A percentile compares a stretch with the other conserved stretches of the same genome.
These are phyloP conservation scores for Mormyrops boulengeri DNA, from an alignment of 2,797 vertebrate genomes.

Conservation along the genomic window DNA sequence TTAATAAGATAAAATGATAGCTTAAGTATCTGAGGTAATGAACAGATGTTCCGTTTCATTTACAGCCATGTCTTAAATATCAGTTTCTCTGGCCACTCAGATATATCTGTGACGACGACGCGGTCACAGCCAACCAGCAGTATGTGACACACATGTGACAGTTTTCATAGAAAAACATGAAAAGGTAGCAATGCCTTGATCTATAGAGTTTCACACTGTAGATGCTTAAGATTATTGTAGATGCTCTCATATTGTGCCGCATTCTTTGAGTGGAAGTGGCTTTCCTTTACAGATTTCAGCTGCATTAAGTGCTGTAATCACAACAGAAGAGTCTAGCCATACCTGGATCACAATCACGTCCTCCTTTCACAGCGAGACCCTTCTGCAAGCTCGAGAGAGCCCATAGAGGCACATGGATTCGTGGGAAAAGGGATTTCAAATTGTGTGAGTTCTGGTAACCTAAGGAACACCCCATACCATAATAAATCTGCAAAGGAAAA, in stretches of 20 bases:
- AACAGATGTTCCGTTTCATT: not conserved
- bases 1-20: not conserved
- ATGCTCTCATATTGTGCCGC: not conserved
- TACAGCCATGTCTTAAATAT: not conserved
- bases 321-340: not conserved
- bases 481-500: not conserved
- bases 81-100: not conserved
- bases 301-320: not conserved
- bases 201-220: not conserved
- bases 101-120: not conserved
- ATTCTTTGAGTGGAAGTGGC: too few species aligned
- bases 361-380: not conserved
- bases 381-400: not conserved
- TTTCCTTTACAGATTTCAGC: not conserved
- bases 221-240: not conserved
- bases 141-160: not conserved
- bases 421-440: not conserved
- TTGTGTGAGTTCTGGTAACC: not conserved
- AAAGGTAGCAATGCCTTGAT: not conserved
- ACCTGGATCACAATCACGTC: slow-evolving; percentile 11
- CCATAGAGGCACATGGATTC: not conserved
- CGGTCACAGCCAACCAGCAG: not conserved
- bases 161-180: not conserved
- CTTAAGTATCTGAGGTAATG: not conserved
- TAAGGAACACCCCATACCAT: not conserved